A percentile compares a stretch with the other conserved stretches of the same genome.
These are phyloP conservation scores for Eucidaris tribuloides DNA, from an alignment of 35 echinoderm and acorn worm genomes.

Conservation along the genomic window DNA sequence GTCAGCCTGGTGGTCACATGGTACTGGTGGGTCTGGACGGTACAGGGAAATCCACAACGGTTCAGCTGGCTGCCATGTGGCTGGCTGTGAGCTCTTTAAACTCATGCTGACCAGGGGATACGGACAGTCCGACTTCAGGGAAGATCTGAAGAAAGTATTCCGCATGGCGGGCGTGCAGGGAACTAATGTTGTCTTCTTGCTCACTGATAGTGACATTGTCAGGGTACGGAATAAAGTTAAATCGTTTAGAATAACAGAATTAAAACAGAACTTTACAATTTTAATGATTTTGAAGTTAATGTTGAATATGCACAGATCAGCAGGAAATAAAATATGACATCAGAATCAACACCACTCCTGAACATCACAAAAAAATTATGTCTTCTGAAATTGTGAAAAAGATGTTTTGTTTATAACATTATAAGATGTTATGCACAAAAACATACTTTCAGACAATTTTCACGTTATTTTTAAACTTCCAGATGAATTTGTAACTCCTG, in stretches of 20 bases:
- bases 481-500: too few relatives aligned
- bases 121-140: conserved; percentile 79
- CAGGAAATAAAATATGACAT: not conserved
- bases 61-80: conserved; percentile 90
- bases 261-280: too few relatives aligned
- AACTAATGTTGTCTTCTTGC: conserved; percentile 76
- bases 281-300: too few relatives aligned
- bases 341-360: too few relatives aligned
- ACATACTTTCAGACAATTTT: too few relatives aligned
- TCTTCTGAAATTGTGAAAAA: too few relatives aligned
- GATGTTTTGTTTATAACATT: too few relatives aligned
- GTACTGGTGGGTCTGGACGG: conserved; percentile 88
- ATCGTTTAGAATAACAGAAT: too few relatives aligned
- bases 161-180: conserved; percentile 74
- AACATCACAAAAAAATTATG: too few relatives aligned
- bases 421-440: too few relatives aligned
- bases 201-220: conserved; percentile 96
- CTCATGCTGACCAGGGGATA: conserved; percentile 90
- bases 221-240: conserved; percentile 49
- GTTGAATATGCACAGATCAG: too few relatives aligned
- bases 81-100: conserved; percentile 84
- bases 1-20: conserved; percentile 98
- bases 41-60: conserved; percentile 86
- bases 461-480: too few relatives aligned
- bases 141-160: conserved; percentile 94